Percentiles rank a stretch among this genome's conserved stretches.
These are phyloP conservation scores for Sylvia atricapilla DNA, from an alignment of 2,113 vertebrate species.

Conservation along the genomic window DNA sequence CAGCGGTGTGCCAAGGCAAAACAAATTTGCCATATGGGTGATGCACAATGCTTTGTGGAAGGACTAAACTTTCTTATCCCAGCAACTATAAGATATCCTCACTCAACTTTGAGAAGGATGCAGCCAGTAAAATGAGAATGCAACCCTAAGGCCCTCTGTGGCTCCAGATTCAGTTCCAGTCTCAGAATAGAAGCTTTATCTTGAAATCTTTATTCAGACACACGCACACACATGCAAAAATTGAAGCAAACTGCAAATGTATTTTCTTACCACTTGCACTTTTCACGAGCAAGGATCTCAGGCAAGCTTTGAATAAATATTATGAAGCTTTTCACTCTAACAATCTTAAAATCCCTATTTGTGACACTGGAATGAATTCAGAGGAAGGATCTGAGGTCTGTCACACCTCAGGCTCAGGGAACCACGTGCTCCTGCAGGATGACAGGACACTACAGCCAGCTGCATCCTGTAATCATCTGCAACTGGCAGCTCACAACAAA, in stretches of 20 bases:
- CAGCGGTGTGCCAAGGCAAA: neutral
- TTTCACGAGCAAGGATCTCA: neutral
- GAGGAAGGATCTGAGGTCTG: neutral
- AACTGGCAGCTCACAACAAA: neutral
- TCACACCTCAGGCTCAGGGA: neutral
- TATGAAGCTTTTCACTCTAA: neutral
- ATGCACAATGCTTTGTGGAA: accelerated
- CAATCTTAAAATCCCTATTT: neutral
- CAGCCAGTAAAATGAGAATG: neutral
- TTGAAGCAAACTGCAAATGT: neutral
- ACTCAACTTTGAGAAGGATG: slow-evolving; percentile 5
- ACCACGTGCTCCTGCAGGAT: neutral
- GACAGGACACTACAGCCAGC: neutral
- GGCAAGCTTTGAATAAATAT: neutral
- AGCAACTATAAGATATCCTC: neutral
- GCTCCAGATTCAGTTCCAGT: slow-evolving; percentile 21
- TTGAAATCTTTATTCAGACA: neutral
- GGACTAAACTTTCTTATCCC: neutral
- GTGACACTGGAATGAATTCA: neutral
- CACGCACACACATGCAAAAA: neutral
- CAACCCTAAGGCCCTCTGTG: neutral
- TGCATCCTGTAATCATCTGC: neutral
- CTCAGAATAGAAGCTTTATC: slow-evolving; percentile 26
- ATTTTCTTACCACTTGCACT: neutral
- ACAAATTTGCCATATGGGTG: neutral